Percentiles rank a stretch among this genome's conserved stretches.
phyloP scores from a whole-genome alignment of 2,888 invertebrate species.

The Lepidochitona cinerea region DNA sequence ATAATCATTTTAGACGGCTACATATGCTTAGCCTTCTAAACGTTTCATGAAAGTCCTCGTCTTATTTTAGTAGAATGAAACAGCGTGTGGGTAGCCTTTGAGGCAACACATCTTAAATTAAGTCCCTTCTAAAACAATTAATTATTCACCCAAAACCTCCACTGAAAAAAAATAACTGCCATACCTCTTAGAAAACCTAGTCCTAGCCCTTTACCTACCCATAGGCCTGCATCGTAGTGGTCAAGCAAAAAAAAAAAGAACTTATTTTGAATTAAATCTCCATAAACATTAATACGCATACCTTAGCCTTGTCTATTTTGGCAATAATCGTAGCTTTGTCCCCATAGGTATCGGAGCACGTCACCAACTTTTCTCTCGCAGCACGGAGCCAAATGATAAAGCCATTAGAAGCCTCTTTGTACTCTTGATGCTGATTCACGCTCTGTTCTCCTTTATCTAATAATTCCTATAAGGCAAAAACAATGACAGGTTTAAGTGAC shows the following conservation, averaged over 20 bases:
- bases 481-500: too few species aligned
- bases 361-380: constrained; percentile 90
- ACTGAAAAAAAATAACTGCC: too few species aligned
- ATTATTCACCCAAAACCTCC: too few species aligned
- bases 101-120: too few species aligned
- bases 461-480: constrained; percentile 50
- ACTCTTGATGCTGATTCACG: constrained; percentile 78
- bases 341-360: constrained; percentile 92
- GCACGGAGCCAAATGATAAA: constrained; percentile 93
- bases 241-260: background rate
- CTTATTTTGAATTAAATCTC: background rate
- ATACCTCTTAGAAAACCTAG: too few species aligned
- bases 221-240: background rate
- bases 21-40: too few species aligned
- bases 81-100: too few species aligned
- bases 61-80: too few species aligned
- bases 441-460: constrained; percentile 26
- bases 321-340: constrained; percentile 81
- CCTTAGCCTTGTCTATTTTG: constrained; percentile 80
- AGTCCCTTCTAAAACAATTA: too few species aligned
- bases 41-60: too few species aligned
- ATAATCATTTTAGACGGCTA: too few species aligned
- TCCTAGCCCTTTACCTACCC: too few species aligned
- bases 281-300: constrained; percentile 25
- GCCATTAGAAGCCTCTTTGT: constrained; percentile 92